Percentiles rank a stretch among this genome's conserved stretches.
These are phyloP conservation scores for Elysia chlorotica DNA, from an alignment of 1,140 invertebrate genomes.

Conservation along the genomic window DNA sequence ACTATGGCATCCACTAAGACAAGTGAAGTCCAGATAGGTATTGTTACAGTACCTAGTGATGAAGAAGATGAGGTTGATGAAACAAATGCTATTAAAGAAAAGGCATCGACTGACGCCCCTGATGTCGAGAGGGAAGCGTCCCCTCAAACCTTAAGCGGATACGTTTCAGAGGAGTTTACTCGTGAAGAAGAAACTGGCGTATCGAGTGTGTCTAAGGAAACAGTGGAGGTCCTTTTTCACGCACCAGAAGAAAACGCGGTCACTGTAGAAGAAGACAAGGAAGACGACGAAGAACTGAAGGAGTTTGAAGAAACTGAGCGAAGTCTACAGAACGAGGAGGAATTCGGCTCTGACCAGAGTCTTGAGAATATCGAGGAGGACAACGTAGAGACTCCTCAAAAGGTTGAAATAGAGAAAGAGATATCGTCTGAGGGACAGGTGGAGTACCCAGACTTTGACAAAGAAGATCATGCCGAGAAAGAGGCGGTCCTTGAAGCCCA, in stretches of 20 bases:
- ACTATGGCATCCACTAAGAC: background rate
- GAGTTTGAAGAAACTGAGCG: background rate
- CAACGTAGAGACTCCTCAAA: background rate
- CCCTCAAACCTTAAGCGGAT: too few relatives aligned
- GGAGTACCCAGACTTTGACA: background rate
- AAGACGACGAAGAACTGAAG: background rate
- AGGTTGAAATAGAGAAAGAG: background rate
- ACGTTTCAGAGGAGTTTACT: too few relatives aligned
- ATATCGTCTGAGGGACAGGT: constrained; percentile 1
- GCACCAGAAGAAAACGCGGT: background rate
- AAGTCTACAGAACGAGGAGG: background rate
- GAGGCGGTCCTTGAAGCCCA: too few relatives aligned
- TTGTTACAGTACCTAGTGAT: background rate
- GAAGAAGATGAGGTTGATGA: constrained; percentile 9
- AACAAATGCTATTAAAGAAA: background rate
- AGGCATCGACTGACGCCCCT: background rate
- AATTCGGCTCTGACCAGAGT: background rate
- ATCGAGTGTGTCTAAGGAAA: too few relatives aligned
- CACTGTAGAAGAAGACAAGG: background rate
- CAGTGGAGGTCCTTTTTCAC: too few relatives aligned
- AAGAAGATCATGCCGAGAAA: background rate
- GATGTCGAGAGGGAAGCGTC: too few relatives aligned
- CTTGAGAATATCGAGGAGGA: background rate
- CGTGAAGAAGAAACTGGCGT: too few relatives aligned
- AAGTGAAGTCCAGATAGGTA: background rate